A percentile compares a stretch with the other conserved stretches of the same genome.
phyloP scores from a whole-genome alignment of 2,888 invertebrate species.

The Phytoseiulus persimilis region DNA sequence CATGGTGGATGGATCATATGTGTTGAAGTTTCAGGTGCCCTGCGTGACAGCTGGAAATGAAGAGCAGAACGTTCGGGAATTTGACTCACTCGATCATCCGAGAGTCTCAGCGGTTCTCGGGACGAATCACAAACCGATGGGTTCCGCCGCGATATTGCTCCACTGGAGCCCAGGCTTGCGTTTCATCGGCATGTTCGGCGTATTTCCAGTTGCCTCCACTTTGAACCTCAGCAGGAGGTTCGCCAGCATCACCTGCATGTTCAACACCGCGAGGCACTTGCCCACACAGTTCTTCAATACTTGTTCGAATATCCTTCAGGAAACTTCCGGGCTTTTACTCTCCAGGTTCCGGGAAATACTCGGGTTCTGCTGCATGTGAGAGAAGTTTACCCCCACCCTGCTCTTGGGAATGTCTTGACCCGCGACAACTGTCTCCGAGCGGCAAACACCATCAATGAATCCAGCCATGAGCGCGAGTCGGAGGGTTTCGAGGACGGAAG shows the following conservation, averaged over 20 bases:
- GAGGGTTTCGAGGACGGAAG: conserved; percentile 49
- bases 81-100: no score
- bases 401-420: no score
- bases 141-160: no score
- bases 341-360: conserved; percentile 50
- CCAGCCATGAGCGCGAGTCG: conserved; percentile 49
- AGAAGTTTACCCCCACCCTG: conserved; percentile 48
- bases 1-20: no score
- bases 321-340: conserved; percentile 57
- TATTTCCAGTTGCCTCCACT: neutral
- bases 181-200: neutral
- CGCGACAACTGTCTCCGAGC: no score
- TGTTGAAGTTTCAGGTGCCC: no score
- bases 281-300: neutral
- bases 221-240: neutral
- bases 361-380: no score
- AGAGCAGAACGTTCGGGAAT: no score
- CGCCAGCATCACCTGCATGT: neutral
- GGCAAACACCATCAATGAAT: no score
- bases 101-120: no score
- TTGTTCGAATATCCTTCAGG: neutral
- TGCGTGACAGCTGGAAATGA: no score
- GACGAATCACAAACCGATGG: no score
- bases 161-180: neutral
- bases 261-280: neutral